Percentiles rank a stretch among this genome's conserved stretches.
Conservation (phyloP, 2,113 vertebrate species). For the Cervus canadensis region DNA sequence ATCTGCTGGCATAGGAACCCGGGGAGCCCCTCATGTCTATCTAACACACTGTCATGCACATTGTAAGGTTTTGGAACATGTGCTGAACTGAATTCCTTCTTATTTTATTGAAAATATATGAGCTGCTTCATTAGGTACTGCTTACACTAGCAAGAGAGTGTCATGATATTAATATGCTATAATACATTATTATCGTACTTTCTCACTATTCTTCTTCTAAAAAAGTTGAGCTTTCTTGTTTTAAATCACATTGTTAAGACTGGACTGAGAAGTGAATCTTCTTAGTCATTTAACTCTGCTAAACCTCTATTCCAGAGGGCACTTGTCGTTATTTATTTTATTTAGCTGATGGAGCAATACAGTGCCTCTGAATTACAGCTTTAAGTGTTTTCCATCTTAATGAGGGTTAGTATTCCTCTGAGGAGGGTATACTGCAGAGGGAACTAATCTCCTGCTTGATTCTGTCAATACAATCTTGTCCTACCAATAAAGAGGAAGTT, state of each 20-base stretch:
- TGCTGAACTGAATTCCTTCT: neutral
- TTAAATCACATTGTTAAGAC: conserved; percentile 10
- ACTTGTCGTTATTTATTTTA: conserved; percentile 59
- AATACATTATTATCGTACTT: neutral
- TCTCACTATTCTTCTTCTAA: neutral
- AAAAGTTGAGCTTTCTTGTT: conserved; percentile 7
- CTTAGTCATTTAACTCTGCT: conserved; percentile 24
- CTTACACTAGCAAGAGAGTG: neutral
- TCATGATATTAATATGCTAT: neutral
- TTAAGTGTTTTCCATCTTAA: conserved; percentile 57
- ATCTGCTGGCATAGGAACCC: neutral
- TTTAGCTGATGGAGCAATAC: conserved; percentile 60
- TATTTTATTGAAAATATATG: neutral
- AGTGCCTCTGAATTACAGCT: conserved; percentile 18
- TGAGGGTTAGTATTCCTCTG: conserved; percentile 30
- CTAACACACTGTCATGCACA: neutral
- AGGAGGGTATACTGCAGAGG: neutral
- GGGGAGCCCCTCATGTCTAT: neutral
- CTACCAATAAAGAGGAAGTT: conserved; percentile 57
- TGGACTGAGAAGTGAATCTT: neutral
- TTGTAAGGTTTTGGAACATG: neutral
- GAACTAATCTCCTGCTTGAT: conserved; percentile 54
- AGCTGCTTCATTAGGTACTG: neutral
- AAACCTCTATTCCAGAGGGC: conserved; percentile 38
- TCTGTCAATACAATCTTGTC: conserved; percentile 66